These are phyloP conservation scores for Microtus richardsoni DNA, from an alignment of 2,113 vertebrate species.

Conservation along the genomic window DNA sequence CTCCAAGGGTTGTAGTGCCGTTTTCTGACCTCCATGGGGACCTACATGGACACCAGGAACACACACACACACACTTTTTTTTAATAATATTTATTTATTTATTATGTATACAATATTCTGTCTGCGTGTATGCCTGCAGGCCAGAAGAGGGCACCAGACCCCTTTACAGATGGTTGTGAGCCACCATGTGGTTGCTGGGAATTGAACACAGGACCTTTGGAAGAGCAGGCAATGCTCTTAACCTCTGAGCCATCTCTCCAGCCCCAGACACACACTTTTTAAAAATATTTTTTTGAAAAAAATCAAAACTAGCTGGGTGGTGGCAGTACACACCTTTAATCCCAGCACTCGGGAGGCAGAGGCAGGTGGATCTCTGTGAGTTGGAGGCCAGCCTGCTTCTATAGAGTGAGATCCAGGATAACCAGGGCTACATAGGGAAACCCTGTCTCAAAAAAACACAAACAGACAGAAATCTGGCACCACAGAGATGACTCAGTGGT, in stretches of 20 bases:
- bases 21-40: neutral
- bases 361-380: neutral
- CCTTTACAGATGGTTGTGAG: too few relatives aligned
- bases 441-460: neutral
- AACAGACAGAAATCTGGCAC: neutral
- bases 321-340: neutral
- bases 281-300: too few relatives aligned
- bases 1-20: neutral
- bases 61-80: neutral
- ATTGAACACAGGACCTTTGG: too few relatives aligned
- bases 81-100: too few relatives aligned
- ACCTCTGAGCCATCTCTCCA: too few relatives aligned
- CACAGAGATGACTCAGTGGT: too few relatives aligned
- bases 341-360: neutral
- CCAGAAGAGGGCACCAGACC: too few relatives aligned
- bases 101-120: too few relatives aligned
- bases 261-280: neutral
- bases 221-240: too few relatives aligned
- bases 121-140: too few relatives aligned
- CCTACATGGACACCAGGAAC: neutral
- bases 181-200: too few relatives aligned
- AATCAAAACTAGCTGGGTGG: neutral
- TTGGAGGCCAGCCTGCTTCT: neutral
- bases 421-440: neutral
- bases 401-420: neutral